A percentile compares a stretch with the other conserved stretches of the same genome.
Evolutionary conservation across 1,140 invertebrate genomes (phyloP).

Genomic region (Rhyzopertha dominica): DNA sequence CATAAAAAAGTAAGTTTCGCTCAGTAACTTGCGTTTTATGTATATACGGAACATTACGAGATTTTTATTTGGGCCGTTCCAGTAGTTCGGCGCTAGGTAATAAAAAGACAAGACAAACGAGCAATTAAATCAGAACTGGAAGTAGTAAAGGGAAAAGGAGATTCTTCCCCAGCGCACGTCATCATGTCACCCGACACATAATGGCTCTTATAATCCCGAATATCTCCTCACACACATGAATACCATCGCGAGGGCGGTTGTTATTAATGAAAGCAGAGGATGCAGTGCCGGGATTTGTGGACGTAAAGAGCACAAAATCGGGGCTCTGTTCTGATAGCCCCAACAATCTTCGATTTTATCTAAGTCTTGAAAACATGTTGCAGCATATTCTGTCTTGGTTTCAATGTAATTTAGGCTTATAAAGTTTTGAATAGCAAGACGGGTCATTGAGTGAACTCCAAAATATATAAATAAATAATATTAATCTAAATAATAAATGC

Average conservation of each 20-base stretch:
- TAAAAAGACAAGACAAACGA: conserved; percentile 29
- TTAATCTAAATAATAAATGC: too few species aligned
- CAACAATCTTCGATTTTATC: too few species aligned
- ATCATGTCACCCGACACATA: conserved; percentile 16
- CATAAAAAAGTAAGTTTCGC: neutral
- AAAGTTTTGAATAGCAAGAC: too few species aligned
- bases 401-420: too few species aligned
- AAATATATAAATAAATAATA: too few species aligned
- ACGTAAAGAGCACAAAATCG: too few species aligned
- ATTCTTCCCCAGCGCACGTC: conserved; percentile 12
- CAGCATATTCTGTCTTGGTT: too few species aligned
- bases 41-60: neutral
- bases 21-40: neutral
- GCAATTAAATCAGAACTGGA: conserved; percentile 26
- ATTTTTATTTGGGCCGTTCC: conserved; percentile 21
- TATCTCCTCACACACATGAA: conserved; percentile 23
- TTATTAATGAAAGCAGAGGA: conserved; percentile 28
- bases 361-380: too few species aligned
- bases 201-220: conserved; percentile 18
- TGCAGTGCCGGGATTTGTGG: too few species aligned
- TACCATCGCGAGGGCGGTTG: conserved; percentile 24
- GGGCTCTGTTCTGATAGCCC: too few species aligned
- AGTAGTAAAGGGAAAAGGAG: conserved; percentile 21
- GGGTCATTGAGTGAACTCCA: too few species aligned
- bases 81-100: conserved; percentile 14